Percentiles rank a stretch among this genome's conserved stretches.
These are phyloP conservation scores for Caenorhabditis panamensis DNA, from an alignment of 2,888 invertebrate genomes.

Conservation along the genomic window DNA sequence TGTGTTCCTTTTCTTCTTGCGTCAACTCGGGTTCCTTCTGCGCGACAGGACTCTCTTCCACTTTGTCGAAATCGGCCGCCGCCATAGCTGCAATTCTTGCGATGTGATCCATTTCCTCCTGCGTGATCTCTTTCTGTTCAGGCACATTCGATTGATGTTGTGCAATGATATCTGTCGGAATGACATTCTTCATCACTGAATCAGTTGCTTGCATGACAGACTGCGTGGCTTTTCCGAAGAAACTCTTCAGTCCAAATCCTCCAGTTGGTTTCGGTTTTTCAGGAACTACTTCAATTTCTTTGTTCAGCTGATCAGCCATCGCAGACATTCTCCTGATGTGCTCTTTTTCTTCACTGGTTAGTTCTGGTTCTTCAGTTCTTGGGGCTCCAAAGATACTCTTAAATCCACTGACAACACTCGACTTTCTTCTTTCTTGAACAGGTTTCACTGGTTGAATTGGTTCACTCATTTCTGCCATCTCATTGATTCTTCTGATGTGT, in stretches of 20 bases:
- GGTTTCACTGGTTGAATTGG: constrained; percentile 7
- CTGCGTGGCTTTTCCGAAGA: constrained; percentile 64
- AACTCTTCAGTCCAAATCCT: constrained; percentile 51
- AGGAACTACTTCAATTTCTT: constrained; percentile 22
- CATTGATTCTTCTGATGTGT: constrained; percentile 56
- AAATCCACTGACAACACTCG: constrained; percentile 52
- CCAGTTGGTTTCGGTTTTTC: constrained; percentile 31
- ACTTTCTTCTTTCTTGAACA: constrained; percentile 46
- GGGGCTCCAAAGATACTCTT: constrained; percentile 40
- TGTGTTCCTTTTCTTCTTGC: constrained; percentile 28
- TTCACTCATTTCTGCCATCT: constrained; percentile 48
- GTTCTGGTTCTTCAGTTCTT: constrained; percentile 29
- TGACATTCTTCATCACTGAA: constrained; percentile 47
- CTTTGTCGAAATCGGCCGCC: constrained; percentile 22
- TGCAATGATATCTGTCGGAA: background rate
- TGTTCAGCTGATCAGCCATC: constrained; percentile 57
- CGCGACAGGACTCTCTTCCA: background rate
- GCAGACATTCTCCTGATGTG: constrained; percentile 65
- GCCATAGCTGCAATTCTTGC: constrained; percentile 32
- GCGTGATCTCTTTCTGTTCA: background rate
- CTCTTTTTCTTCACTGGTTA: constrained; percentile 60
- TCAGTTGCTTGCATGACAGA: constrained; percentile 54
- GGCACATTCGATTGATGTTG: constrained; percentile 1
- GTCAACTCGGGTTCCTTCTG: constrained; percentile 22
- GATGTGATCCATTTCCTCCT: constrained; percentile 47